Evolutionary conservation across 2,113 vertebrate genomes (phyloP).

Genomic region (Canis aureus): DNA sequence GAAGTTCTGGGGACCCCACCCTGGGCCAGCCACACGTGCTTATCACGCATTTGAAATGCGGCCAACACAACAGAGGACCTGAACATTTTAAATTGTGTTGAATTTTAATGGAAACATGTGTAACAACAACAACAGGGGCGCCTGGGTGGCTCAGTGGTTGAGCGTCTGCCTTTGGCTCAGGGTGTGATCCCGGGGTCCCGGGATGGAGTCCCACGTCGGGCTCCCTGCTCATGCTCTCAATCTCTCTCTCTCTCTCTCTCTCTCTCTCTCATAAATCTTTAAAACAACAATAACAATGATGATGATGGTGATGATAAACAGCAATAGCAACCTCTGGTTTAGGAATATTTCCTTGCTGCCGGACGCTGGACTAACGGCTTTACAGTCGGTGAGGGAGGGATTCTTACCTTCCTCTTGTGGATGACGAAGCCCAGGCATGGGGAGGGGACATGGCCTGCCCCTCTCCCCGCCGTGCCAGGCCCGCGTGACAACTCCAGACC

Average conservation of each 20-base stretch:
- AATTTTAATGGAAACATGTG: background rate
- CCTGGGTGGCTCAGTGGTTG: too few species aligned
- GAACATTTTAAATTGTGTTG: background rate
- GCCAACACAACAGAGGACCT: background rate
- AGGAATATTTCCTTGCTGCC: fast-evolving
- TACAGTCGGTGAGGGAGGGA: fast-evolving
- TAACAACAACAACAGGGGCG: too few species aligned
- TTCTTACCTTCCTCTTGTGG: background rate
- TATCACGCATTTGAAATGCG: background rate
- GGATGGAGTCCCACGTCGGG: too few species aligned
- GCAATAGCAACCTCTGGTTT: fast-evolving
- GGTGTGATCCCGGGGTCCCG: too few species aligned
- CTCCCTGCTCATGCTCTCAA: too few species aligned
- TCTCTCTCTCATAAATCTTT: background rate
- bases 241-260: too few species aligned
- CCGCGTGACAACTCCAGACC: fast-evolving
- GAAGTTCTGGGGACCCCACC: background rate
- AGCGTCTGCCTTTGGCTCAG: too few species aligned
- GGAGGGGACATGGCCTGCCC: fast-evolving
- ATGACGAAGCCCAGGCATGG: fast-evolving
- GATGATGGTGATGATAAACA: fast-evolving
- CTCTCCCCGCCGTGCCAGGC: fast-evolving
- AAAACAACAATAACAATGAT: too few species aligned
- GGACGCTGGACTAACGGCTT: fast-evolving
- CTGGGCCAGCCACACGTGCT: fast-evolving